Percentiles rank a stretch among this genome's conserved stretches.
phyloP scores from a whole-genome alignment of 2,888 invertebrate genomes.

The Laspeyria flexula region DNA sequence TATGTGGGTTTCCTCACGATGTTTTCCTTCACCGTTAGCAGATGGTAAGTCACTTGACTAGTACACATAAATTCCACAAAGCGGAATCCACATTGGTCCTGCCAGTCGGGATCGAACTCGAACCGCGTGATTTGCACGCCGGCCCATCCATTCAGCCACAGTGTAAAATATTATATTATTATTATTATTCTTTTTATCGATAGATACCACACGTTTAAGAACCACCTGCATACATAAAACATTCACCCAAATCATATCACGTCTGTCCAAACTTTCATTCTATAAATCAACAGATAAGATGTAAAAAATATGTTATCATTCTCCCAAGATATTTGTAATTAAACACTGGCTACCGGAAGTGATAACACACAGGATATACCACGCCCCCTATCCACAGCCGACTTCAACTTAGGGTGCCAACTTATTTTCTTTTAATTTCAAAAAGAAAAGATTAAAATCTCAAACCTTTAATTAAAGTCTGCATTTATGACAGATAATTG shows the following conservation, averaged over 20 bases:
- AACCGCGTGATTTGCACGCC: no score
- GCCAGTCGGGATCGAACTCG: no score
- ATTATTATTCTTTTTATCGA: background rate
- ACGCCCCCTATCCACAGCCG: constrained; percentile 50
- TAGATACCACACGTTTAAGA: background rate
- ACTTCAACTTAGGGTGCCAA: constrained; percentile 30
- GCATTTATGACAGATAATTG: constrained; percentile 44
- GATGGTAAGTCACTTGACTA: no score
- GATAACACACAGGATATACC: constrained; percentile 60
- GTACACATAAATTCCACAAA: no score
- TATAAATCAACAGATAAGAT: constrained; percentile 43
- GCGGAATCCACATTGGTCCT: no score
- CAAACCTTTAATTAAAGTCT: constrained; percentile 41
- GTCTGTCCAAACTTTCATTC: constrained; percentile 38
- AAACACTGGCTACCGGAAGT: constrained; percentile 61
- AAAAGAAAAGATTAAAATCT: constrained; percentile 28
- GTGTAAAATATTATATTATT: no score
- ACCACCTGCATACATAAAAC: constrained; percentile 3
- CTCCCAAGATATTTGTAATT: constrained; percentile 52
- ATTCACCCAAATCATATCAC: constrained; percentile 27
- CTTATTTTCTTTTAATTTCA: constrained; percentile 27
- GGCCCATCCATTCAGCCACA: no score
- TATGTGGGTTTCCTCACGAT: no score
- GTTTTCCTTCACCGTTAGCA: no score
- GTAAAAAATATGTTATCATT: constrained; percentile 51